Conservation (phyloP, 2,888 invertebrate genomes). For the Piscicola geometra region DNA sequence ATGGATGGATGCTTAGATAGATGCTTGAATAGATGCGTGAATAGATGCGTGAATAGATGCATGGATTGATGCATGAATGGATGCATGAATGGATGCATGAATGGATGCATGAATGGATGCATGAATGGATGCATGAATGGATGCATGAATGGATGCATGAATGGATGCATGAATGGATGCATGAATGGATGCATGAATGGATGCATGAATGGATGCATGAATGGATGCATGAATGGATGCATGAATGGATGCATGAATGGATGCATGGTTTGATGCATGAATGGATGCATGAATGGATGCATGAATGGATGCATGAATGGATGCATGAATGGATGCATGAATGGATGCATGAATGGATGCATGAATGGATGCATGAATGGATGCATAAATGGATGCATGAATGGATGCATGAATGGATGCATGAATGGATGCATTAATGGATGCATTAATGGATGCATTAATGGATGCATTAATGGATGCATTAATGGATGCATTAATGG, state of each 20-base stretch:
- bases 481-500: too few relatives aligned
- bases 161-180: not conserved
- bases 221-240: too few relatives aligned
- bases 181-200: not conserved
- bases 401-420: too few relatives aligned
- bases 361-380: too few relatives aligned
- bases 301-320: not conserved
- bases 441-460: too few relatives aligned
- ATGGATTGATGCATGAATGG: not conserved
- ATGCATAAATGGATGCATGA: too few relatives aligned
- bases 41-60: not conserved
- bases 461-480: too few relatives aligned
- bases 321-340: not conserved
- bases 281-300: not conserved
- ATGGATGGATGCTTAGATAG: not conserved
- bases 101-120: not conserved
- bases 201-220: too few relatives aligned
- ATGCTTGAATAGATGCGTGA: not conserved
- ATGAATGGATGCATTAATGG: too few relatives aligned
- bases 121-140: not conserved
- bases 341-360: not conserved
- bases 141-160: not conserved
- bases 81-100: too few relatives aligned
- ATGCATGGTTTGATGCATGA: not conserved
- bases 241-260: not conserved